phyloP scores from a whole-genome alignment of 2,113 vertebrate genomes.

The Oryzias woworae region DNA sequence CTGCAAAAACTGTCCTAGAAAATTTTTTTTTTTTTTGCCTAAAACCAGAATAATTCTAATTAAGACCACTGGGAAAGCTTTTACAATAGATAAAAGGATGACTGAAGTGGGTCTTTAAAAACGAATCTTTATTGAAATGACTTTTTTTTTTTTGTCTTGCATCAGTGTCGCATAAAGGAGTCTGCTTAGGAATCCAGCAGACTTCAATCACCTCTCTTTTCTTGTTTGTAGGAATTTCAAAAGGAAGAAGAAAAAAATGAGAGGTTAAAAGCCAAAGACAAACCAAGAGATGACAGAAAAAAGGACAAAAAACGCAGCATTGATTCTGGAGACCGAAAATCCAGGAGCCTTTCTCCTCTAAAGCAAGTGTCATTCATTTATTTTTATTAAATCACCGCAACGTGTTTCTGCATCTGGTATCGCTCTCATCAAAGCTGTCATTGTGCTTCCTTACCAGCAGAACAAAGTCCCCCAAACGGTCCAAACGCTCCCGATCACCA shows the following conservation, averaged over 20 bases:
- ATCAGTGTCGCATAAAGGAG: neutral
- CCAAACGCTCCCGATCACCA: constrained; percentile 76
- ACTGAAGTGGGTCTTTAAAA: no score
- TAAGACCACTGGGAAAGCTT: no score
- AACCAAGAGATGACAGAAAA: constrained; percentile 70
- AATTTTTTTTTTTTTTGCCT: no score
- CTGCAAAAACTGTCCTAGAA: no score
- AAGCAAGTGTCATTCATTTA: constrained; percentile 48
- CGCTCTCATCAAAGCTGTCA: neutral
- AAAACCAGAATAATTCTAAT: no score
- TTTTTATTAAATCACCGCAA: neutral
- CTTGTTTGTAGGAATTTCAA: constrained; percentile 73
- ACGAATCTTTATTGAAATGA: no score
- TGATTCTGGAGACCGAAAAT: constrained; percentile 64
- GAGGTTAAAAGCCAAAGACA: constrained; percentile 68
- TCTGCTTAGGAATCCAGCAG: neutral
- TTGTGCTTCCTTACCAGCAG: constrained; percentile 39
- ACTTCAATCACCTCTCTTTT: neutral
- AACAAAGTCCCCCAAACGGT: constrained; percentile 73
- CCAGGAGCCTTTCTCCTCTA: constrained; percentile 60
- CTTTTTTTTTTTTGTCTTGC: no score
- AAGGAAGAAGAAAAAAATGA: constrained; percentile 76
- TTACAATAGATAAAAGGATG: no score
- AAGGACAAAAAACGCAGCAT: constrained; percentile 64
- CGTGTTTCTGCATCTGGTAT: neutral